Evolutionary conservation across 1,140 invertebrate genomes (phyloP), one percentile per base, ranked within the genome.

Genomic region (Drosophila tristis): DNA sequence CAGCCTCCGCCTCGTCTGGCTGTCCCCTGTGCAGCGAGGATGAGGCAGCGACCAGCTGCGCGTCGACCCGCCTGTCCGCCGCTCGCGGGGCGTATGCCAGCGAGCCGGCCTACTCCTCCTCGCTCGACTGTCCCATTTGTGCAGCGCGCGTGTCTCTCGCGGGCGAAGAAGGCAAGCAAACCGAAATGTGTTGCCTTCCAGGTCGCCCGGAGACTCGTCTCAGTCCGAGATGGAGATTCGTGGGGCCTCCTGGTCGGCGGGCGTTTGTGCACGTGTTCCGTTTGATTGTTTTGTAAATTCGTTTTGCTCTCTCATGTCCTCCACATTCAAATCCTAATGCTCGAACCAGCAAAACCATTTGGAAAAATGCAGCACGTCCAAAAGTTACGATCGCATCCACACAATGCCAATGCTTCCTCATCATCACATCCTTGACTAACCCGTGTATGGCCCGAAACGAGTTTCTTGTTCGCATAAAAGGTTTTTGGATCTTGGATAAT

Each of bases 261-360:
- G 64, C 71, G 70, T 81, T 78, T 74, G 72, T 91, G 89, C 89
- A 91, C 90, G 89, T 90, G 80, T 84, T 86, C 50, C 74, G 71
- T 86, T 87, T 90, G 71, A 86, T 87, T 85, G 87, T 91, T 91
- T 91, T 91, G 84, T 91, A 89, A 77, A 87, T 89, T 90, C 89
- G 87, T 91, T 92, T 91, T 93, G 93, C 93, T 93, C 93, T 93
- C 90, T 93, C 92, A 86, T 92, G 92, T 93, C 93, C 47, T 39
- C 45, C 50, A 70, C 39, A 49, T 25, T 31, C 51, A 57, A 64
- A 57, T 55, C 47, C 55, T 71, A 43, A 67, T 66, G 59, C 39
- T 67, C 62, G 59, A 55, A 66, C 23, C 23, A 49, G 59, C 59
- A 65, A 64, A 50, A 65, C 31, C 51, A 70, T 70, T 80, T 73